These are phyloP conservation scores for Ferdinandea cuprea DNA, from an alignment of 2,888 invertebrate species.

Conservation along the genomic window DNA sequence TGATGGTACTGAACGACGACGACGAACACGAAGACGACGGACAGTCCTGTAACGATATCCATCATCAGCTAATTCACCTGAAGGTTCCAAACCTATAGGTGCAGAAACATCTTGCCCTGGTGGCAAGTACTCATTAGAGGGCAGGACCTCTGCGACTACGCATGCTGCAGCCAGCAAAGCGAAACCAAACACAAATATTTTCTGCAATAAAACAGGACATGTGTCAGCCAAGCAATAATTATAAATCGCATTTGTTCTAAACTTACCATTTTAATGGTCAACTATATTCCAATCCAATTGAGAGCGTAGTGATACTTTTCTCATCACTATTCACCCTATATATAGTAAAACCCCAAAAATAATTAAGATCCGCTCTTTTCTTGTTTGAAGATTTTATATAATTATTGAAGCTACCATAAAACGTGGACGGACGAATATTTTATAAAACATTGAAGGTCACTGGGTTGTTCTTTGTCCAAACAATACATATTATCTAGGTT, in stretches of 20 bases:
- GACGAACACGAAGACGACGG: slow-evolving; percentile 48
- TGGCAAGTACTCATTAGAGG: slow-evolving; percentile 73
- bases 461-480: slow-evolving; percentile 18
- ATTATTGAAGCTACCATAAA: slow-evolving; percentile 34
- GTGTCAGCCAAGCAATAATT: neutral
- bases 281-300: slow-evolving; percentile 51
- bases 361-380: neutral
- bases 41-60: slow-evolving; percentile 71
- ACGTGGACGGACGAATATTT: slow-evolving; percentile 32
- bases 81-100: neutral
- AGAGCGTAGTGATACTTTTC: slow-evolving; percentile 54
- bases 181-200: slow-evolving; percentile 49
- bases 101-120: slow-evolving; percentile 64
- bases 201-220: slow-evolving; percentile 32
- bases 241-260: neutral
- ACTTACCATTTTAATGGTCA: slow-evolving; percentile 55
- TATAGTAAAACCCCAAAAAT: slow-evolving; percentile 45
- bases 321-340: slow-evolving; percentile 42
- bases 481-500: too few species aligned
- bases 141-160: slow-evolving; percentile 21
- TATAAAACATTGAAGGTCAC: slow-evolving; percentile 41
- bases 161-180: slow-evolving; percentile 38
- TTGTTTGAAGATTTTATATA: slow-evolving; percentile 44
- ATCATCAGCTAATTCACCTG: slow-evolving; percentile 54
- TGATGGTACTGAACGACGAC: slow-evolving; percentile 75